These are phyloP conservation scores for Cossypha dichroa DNA, from an alignment of 2,797 vertebrate species.

Conservation along the genomic window DNA sequence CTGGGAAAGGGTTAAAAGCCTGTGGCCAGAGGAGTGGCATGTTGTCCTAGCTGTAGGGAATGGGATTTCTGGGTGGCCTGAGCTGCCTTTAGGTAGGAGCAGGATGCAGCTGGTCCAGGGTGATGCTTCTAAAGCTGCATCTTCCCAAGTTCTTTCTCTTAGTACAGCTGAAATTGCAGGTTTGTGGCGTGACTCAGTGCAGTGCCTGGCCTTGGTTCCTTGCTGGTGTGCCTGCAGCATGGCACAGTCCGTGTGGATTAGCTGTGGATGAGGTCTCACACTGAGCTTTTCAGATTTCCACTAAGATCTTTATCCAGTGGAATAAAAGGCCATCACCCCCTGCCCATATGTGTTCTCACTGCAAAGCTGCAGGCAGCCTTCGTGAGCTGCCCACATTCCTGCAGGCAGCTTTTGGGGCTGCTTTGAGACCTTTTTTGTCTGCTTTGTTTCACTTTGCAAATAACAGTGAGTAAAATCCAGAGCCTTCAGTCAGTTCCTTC, in stretches of 20 bases:
- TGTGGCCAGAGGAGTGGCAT: fast-evolving
- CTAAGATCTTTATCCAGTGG: slow-evolving; percentile 35
- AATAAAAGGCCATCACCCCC: slow-evolving; percentile 35
- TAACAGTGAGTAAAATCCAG: neutral
- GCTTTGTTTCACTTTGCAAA: neutral
- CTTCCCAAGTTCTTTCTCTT: neutral
- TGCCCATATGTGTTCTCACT: slow-evolving; percentile 35
- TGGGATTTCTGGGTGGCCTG: neutral
- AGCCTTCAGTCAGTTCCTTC: neutral
- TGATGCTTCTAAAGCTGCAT: neutral
- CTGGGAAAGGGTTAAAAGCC: neutral
- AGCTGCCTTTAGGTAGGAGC: neutral
- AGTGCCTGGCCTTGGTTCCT: neutral
- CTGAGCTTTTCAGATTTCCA: slow-evolving; percentile 15
- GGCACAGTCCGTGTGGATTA: neutral
- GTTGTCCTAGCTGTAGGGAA: neutral
- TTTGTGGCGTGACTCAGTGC: neutral
- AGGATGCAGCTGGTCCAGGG: neutral
- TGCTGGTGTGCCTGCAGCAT: neutral
- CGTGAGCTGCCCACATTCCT: slow-evolving; percentile 9
- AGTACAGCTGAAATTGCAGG: neutral
- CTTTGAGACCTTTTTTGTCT: neutral
- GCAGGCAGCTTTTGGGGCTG: neutral
- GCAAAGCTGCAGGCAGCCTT: slow-evolving; percentile 21
- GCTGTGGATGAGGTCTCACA: neutral